Evolutionary conservation across 2,888 invertebrate genomes (phyloP), one percentile per base, ranked within the genome.

Genomic region (Alentia gelatinosa): DNA sequence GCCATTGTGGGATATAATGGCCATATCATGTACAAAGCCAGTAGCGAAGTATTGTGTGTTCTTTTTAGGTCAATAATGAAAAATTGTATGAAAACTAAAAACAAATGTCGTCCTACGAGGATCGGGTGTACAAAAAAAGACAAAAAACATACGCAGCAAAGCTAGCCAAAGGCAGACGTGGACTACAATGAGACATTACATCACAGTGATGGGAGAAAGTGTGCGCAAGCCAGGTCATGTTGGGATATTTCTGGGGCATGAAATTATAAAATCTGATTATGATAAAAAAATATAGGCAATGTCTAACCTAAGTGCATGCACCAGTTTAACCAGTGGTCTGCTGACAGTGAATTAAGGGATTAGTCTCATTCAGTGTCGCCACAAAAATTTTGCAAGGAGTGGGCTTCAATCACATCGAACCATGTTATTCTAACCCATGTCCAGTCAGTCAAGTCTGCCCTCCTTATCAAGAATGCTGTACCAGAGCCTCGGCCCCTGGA

Each of bases 21-120:
- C 79, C 79, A 79, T 79, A 79, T 79, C 79, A 79, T 79, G 79
- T 79, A 79, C 79, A 79, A 79, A 79, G 79, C 12, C 79, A 39
- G 79, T 79, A 79, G 79, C 39, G 23, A 79, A 9, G 79, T 79
- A 79, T 79, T 35, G 79, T 79, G 79, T 79, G 79, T 79, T 79
- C 79, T 79, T 79, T 79, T 79, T 79, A 79, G 79, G 79, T 79
- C 79, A 79, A 79, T 79, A 26, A 79, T 79, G 79, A 19, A 79
- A 79, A 79, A 37, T 35, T 79, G 79, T 79, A 79, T 79, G 74
- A 26, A 74, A 30, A n/a, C 5, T 56, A 26, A 68, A 63, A 63
- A 5, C 12, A 68, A 79, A 19, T 79, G 79, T 79, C 26, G 79
- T 39, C 39, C 39, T 79, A 37, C 37, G 79, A 79, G 79, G 79